Conservation (phyloP, 2,888 invertebrate species). For the Syrista parreyssii region DNA sequence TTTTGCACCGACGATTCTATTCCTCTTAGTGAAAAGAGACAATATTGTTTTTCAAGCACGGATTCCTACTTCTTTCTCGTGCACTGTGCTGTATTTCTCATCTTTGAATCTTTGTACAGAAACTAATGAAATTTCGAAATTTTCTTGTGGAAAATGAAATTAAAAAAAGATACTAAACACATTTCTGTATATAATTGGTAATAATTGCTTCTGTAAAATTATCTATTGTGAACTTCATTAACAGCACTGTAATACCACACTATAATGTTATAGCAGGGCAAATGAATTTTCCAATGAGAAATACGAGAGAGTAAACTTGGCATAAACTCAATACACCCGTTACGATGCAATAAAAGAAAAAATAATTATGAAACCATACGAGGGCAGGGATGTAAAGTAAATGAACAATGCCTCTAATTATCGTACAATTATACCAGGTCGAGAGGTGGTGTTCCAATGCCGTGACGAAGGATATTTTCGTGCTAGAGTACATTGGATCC, state of each 20-base stretch:
- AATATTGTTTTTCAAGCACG: neutral
- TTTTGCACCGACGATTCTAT: neutral
- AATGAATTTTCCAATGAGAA: neutral
- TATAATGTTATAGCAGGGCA: neutral
- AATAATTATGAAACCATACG: neutral
- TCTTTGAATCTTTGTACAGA: neutral
- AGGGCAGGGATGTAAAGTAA: neutral
- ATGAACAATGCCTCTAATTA: neutral
- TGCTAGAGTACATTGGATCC: constrained; percentile 80
- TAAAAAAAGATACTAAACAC: neutral
- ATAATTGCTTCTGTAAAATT: neutral
- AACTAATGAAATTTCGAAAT: neutral
- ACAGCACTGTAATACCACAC: neutral
- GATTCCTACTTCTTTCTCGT: neutral
- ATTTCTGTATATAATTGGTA: neutral
- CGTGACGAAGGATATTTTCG: constrained; percentile 87
- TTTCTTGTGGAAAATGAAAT: neutral
- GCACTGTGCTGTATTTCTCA: neutral
- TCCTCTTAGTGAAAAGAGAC: neutral
- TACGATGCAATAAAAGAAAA: neutral
- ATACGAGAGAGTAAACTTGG: neutral
- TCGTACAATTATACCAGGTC: constrained; percentile 70
- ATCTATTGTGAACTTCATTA: neutral
- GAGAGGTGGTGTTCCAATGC: constrained; percentile 93
- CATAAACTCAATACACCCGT: neutral